Evolutionary conservation across 2,888 invertebrate species (phyloP).

Genomic region (Drosophila mettleri): DNA sequence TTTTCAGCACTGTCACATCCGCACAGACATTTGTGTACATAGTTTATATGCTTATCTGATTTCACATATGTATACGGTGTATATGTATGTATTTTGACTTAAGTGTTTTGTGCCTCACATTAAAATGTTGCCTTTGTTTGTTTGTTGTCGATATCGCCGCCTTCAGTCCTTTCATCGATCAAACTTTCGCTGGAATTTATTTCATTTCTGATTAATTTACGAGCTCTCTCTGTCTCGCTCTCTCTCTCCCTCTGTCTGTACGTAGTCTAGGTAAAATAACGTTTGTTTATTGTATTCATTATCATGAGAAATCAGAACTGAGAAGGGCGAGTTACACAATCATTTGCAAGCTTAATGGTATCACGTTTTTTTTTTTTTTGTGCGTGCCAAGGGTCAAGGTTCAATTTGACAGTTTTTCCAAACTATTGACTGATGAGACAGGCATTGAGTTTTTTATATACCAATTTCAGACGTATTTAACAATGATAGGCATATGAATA

Average conservation of each 20-base stretch:
- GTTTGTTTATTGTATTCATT: slow-evolving; percentile 24
- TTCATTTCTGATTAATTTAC: slow-evolving; percentile 37
- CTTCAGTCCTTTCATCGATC: slow-evolving; percentile 42
- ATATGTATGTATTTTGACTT: background rate
- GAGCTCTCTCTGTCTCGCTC: background rate
- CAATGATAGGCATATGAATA: no score
- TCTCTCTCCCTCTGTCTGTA: background rate
- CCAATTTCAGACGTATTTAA: slow-evolving; percentile 35
- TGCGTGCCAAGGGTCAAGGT: slow-evolving; percentile 19
- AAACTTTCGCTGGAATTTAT: slow-evolving; percentile 36
- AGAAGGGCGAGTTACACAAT: background rate
- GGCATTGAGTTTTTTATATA: slow-evolving; percentile 17
- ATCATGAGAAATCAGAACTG: slow-evolving; percentile 1
- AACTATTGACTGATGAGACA: slow-evolving; percentile 29
- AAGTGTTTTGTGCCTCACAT: slow-evolving; percentile 8
- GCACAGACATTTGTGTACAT: background rate
- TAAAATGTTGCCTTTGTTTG: slow-evolving; percentile 17
- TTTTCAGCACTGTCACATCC: background rate
- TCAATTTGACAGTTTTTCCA: slow-evolving; percentile 8
- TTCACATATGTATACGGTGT: background rate
- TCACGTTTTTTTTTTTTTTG: slow-evolving; percentile 28
- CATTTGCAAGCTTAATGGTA: background rate
- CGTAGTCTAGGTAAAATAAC: background rate
- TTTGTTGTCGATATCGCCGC: slow-evolving; percentile 8
- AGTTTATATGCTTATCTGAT: slow-evolving; percentile 5